phyloP scores from a whole-genome alignment of 2,113 vertebrate species.

The Donacobius atricapilla region DNA sequence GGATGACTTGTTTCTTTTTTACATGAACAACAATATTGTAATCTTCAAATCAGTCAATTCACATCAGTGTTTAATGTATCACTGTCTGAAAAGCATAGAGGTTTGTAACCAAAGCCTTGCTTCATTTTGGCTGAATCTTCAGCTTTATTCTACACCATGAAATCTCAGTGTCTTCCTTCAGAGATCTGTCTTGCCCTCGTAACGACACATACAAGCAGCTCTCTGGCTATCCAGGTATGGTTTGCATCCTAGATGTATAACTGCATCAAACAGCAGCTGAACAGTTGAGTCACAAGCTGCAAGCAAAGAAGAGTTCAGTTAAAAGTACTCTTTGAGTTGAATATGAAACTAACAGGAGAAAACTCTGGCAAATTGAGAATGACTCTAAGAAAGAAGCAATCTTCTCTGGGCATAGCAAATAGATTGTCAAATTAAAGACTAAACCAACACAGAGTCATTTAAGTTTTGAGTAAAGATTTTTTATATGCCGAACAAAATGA shows the following conservation, averaged over 20 bases:
- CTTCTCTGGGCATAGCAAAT: background rate
- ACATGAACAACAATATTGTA: background rate
- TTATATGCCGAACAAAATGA: background rate
- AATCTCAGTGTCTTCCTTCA: conserved; percentile 60
- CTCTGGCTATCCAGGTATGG: conserved; percentile 96
- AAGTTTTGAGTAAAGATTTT: background rate
- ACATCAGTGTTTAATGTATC: background rate
- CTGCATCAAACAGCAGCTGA: conserved; percentile 88
- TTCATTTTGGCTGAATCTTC: background rate
- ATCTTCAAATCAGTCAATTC: background rate
- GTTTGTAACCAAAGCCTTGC: background rate
- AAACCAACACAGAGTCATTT: background rate
- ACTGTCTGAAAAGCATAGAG: background rate
- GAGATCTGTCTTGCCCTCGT: conserved; percentile 86
- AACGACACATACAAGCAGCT: conserved; percentile 86
- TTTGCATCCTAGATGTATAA: conserved; percentile 95
- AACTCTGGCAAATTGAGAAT: background rate
- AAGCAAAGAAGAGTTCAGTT: background rate
- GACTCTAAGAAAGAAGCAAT: background rate
- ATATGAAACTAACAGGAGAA: background rate
- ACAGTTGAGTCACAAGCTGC: conserved; percentile 91
- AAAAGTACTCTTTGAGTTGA: background rate
- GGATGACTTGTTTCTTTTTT: background rate
- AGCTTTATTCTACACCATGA: background rate
- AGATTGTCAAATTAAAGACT: background rate